Percentiles rank a stretch among this genome's conserved stretches.
Evolutionary conservation across 2,888 invertebrate species (phyloP).

Genomic region (Aphelenchoides bicaudatus): DNA sequence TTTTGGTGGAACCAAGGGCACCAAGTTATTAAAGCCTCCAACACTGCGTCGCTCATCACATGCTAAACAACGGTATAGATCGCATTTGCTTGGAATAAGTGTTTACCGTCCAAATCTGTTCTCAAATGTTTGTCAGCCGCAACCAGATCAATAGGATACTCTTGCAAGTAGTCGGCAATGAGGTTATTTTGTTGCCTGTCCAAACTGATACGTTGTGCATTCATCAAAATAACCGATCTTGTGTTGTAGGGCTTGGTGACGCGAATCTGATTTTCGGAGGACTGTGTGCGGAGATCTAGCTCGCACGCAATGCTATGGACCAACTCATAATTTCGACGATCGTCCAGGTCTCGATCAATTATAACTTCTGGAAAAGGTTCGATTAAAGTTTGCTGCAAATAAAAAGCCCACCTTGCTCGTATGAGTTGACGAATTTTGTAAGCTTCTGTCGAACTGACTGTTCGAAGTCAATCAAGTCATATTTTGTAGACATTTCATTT

Average conservation of each 20-base stretch:
- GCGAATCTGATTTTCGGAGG: slow-evolving; percentile 28
- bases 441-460: neutral
- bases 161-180: slow-evolving; percentile 20
- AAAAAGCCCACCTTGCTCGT: too few relatives aligned
- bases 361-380: slow-evolving; percentile 22
- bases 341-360: too few relatives aligned
- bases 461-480: slow-evolving; percentile 14
- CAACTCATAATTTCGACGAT: slow-evolving; percentile 32
- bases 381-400: neutral
- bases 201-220: slow-evolving; percentile 22
- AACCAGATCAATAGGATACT: slow-evolving; percentile 22
- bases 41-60: neutral
- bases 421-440: too few relatives aligned
- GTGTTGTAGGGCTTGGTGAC: neutral
- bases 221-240: slow-evolving; percentile 12
- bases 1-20: slow-evolving; percentile 27
- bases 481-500: neutral
- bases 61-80: neutral
- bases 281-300: slow-evolving; percentile 33
- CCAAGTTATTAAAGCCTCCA: neutral
- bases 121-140: slow-evolving; percentile 26
- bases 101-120: neutral
- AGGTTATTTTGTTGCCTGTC: slow-evolving; percentile 3
- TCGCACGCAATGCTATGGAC: slow-evolving; percentile 39
- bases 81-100: neutral